Conservation (phyloP, 2,797 vertebrate species). For the Sarcoramphus papa region DNA sequence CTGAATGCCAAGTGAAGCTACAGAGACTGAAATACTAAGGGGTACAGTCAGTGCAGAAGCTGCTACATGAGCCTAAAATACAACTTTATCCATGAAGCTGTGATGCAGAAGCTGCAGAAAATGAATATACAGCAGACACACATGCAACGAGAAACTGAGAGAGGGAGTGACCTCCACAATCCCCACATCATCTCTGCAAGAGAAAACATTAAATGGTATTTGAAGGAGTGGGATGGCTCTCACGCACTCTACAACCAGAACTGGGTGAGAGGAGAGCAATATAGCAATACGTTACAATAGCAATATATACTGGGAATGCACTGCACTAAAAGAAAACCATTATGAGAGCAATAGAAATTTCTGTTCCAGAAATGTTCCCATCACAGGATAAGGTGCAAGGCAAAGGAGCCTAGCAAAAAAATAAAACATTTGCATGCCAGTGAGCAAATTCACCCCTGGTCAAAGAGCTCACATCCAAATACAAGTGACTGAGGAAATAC, state of each 20-base stretch:
- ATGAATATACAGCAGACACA: background rate
- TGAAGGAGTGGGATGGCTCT: background rate
- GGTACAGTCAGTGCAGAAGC: background rate
- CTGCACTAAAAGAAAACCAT: background rate
- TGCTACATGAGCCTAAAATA: background rate
- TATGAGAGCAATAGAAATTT: background rate
- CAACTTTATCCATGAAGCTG: background rate
- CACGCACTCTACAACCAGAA: background rate
- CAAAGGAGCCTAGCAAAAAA: background rate
- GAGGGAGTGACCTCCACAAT: background rate
- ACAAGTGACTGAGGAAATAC: background rate
- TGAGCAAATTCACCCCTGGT: background rate
- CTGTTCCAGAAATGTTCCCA: background rate
- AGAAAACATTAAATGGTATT: background rate
- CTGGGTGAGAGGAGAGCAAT: background rate
- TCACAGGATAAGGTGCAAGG: background rate
- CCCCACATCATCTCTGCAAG: background rate
- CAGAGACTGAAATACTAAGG: background rate
- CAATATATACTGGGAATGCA: background rate
- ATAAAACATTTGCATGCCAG: background rate
- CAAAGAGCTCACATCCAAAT: background rate
- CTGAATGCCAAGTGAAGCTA: background rate
- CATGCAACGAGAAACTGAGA: background rate
- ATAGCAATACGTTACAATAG: background rate
- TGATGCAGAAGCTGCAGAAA: background rate